Base-by-base conservation (phyloP, 2,888 invertebrate species). In the Cryptus viduatorius region DNA sequence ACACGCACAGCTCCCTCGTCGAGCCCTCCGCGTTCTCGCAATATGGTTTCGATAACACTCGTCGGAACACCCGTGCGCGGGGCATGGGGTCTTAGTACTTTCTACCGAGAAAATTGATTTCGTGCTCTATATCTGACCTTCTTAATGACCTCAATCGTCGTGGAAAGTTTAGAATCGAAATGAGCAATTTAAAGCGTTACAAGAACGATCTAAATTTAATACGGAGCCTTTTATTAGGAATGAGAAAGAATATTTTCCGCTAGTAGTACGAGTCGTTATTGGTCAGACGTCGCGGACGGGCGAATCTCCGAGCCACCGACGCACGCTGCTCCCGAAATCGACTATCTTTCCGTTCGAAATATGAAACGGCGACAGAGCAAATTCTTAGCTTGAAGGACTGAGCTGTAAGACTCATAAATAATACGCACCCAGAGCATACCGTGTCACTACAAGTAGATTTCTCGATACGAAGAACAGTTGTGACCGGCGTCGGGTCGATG, bases 401-500 rank as follows among this genome's bases (percentile, higher is more conserved):
- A 19, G 61, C 14, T 10, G 12, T 8, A 37, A 61, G 68, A 50
- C 14, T 44, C 67, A 50, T 73, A 82, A 82, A 73, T 79, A 82
- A 79, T 73, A 73, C 69, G 59, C 44, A 73, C 59, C 42, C 19
- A 14, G 42, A 53, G 65, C 71, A 44, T 59, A 65, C 50, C 14
- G 24, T 29, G 64, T 12, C 29, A 59, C 73, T 50, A 78, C 50
- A 31, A 73, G 69, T 72, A 68, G 67, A 78, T 37, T 72, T 53
- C 72, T 50, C 72, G 69, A 48, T 78, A 78, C 72, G 78, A 67
- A 72, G 71, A 64, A 81, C 75, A 67, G 71, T 72, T 3, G 46
- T 72, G 61, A 64, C 50, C 50, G 81, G 81, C 53, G 73, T 68
- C 71, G 64, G 77, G 71, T 83, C 79, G 83, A 75, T 79, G 79